phyloP scores from a whole-genome alignment of 2,113 vertebrate genomes.

The Petroica traversi region DNA sequence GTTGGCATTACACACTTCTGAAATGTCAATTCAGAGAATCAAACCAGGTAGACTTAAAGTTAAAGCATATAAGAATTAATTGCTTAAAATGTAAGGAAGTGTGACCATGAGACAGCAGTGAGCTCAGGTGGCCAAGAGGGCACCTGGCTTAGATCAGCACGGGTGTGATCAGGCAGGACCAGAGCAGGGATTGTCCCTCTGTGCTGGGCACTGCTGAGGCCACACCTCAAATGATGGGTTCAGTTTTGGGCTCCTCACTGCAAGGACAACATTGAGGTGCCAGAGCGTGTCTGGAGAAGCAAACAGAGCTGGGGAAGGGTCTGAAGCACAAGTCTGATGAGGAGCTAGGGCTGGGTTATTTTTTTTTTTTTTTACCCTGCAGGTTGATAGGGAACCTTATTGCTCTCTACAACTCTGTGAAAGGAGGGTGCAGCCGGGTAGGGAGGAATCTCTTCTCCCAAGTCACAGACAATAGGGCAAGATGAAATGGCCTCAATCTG shows the following conservation, averaged over 20 bases:
- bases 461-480: background rate
- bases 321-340: background rate
- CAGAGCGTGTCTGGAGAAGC: background rate
- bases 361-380: background rate
- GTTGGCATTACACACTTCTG: background rate
- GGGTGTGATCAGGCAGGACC: background rate
- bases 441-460: background rate
- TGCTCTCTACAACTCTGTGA: background rate
- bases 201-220: background rate
- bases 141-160: background rate
- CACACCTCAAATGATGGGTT: background rate
- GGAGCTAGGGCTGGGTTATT: background rate
- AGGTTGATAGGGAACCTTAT: fast-evolving
- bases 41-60: background rate
- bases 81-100: background rate
- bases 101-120: background rate
- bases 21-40: background rate
- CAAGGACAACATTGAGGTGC: fast-evolving
- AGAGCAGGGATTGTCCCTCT: background rate
- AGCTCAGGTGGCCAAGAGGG: background rate
- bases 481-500: background rate
- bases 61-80: background rate
- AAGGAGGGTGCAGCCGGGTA: too few relatives aligned
- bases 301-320: background rate
- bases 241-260: background rate